phyloP scores from a whole-genome alignment of 2,797 vertebrate species.

The Mastacembelus armatus region DNA sequence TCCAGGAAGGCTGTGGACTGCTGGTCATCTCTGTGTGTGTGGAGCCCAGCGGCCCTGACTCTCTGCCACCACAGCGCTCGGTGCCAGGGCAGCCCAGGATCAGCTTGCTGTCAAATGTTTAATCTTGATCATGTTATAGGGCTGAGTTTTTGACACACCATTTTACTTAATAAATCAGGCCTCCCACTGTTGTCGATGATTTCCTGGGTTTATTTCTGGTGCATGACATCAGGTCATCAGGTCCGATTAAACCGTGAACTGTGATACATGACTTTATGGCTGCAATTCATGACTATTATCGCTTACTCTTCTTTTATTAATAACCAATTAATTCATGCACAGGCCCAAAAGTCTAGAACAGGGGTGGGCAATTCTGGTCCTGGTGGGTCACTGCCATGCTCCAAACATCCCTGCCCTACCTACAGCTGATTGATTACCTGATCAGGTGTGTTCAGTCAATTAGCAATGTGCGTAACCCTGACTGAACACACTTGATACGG shows the following conservation, averaged over 20 bases:
- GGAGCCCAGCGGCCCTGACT: constrained; percentile 47
- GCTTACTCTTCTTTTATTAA: neutral
- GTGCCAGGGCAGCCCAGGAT: constrained; percentile 47
- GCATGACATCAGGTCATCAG: constrained; percentile 45
- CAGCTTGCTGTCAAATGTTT: constrained; percentile 63
- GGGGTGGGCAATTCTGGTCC: too few species aligned
- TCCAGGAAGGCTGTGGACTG: constrained; percentile 76
- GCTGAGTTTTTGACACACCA: constrained; percentile 58
- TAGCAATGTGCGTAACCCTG: too few species aligned
- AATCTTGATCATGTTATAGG: constrained; percentile 63
- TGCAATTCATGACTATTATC: neutral
- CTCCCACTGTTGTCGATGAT: constrained; percentile 33
- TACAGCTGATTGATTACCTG: too few species aligned
- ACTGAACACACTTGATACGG: too few species aligned
- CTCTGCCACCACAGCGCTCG: constrained; percentile 35
- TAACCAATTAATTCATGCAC: too few species aligned
- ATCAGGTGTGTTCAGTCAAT: too few species aligned
- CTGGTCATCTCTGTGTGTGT: constrained; percentile 54
- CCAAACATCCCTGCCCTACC: too few species aligned
- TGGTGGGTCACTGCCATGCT: too few species aligned
- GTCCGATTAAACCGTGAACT: neutral
- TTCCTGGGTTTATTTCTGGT: constrained; percentile 27
- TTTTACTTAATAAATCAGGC: constrained; percentile 44
- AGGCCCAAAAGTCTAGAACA: too few species aligned
- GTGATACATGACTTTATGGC: neutral